A percentile compares a stretch with the other conserved stretches of the same genome.
These are phyloP conservation scores for Leptinotarsa peninsularis DNA, from an alignment of 2,888 invertebrate species.

Conservation along the genomic window DNA sequence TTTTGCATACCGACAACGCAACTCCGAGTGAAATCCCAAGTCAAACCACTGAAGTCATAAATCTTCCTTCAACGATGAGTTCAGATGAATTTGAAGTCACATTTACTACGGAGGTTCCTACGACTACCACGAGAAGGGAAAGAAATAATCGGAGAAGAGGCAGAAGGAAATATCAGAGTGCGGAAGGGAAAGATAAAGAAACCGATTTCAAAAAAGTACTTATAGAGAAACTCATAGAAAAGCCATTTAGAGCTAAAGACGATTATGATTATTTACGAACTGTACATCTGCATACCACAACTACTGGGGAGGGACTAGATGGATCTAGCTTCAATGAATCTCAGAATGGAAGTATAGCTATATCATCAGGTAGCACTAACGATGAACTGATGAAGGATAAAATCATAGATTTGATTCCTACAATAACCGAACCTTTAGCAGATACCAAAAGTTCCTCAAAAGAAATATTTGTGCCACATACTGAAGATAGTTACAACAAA, in stretches of 20 bases:
- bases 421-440: slow-evolving; percentile 27
- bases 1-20: neutral
- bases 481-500: neutral
- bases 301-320: neutral
- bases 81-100: slow-evolving; percentile 20
- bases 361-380: neutral
- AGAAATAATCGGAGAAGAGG: slow-evolving; percentile 35
- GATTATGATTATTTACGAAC: slow-evolving; percentile 44
- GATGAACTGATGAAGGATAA: neutral
- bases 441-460: slow-evolving; percentile 16
- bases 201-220: slow-evolving; percentile 34
- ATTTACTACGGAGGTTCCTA: slow-evolving; percentile 28
- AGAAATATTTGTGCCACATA: slow-evolving; percentile 10
- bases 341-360: neutral
- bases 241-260: slow-evolving; percentile 44
- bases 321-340: neutral
- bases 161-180: slow-evolving; percentile 28
- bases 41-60: slow-evolving; percentile 2
- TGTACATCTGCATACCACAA: slow-evolving; percentile 34
- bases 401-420: slow-evolving; percentile 18
- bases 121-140: slow-evolving; percentile 7
- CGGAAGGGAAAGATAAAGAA: slow-evolving; percentile 32
- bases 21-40: neutral
- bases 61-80: neutral
- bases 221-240: slow-evolving; percentile 39